phyloP scores from a whole-genome alignment of 2,888 invertebrate genomes.

The Clivina fossor region DNA sequence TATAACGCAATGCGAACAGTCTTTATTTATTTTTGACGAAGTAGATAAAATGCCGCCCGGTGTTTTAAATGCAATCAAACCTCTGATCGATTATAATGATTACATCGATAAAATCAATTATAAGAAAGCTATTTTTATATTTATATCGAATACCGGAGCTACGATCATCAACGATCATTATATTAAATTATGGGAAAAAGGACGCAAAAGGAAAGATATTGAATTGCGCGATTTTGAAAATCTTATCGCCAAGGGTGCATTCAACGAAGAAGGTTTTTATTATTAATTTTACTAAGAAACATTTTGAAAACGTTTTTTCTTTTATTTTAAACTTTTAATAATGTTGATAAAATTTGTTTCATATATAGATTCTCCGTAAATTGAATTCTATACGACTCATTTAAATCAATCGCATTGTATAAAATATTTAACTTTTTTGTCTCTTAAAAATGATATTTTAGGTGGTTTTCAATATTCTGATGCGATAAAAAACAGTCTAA shows the following conservation, averaged over 20 bases:
- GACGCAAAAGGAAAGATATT: constrained; percentile 62
- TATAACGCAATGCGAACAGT: constrained; percentile 69
- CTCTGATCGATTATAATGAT: constrained; percentile 83
- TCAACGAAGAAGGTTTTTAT: constrained; percentile 69
- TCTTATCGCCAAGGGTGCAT: constrained; percentile 67
- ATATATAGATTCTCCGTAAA: too few species aligned
- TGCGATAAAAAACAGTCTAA: constrained; percentile 79
- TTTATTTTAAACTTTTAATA: too few species aligned
- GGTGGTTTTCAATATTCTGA: constrained; percentile 84
- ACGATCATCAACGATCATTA: constrained; percentile 65
- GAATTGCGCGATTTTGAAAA: constrained; percentile 72
- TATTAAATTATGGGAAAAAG: constrained; percentile 62
- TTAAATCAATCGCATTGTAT: too few species aligned
- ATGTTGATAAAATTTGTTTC: too few species aligned
- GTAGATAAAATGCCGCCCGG: constrained; percentile 89
- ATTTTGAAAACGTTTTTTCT: too few species aligned
- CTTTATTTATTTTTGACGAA: constrained; percentile 96
- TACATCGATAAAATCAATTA: constrained; percentile 72
- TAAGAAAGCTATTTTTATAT: constrained; percentile 80
- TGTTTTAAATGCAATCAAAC: constrained; percentile 81
- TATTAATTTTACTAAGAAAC: too few species aligned
- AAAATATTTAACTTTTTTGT: too few species aligned
- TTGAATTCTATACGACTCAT: too few species aligned
- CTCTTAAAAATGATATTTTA: too few species aligned
- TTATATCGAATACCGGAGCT: constrained; percentile 92